Evolutionary conservation across 2,888 invertebrate species (phyloP).

Genomic region (Calliphora vomitoria): DNA sequence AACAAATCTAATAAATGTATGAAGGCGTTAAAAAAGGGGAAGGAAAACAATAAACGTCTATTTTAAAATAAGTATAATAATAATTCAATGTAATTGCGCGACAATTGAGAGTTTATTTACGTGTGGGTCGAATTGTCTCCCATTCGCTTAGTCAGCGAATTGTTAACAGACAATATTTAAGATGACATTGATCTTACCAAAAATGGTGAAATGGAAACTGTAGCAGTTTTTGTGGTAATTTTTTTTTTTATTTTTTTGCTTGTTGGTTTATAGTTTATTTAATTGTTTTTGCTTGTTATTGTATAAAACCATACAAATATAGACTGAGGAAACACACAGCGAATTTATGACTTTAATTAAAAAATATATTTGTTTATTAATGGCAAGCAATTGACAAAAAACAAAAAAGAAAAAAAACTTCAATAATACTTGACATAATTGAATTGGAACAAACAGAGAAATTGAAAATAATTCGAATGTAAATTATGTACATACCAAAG

Average conservation of each 20-base stretch:
- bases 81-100: constrained; percentile 64
- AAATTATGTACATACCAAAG: neutral
- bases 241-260: constrained; percentile 51
- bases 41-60: neutral
- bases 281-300: constrained; percentile 1
- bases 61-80: neutral
- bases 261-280: constrained; percentile 13
- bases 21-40: constrained; percentile 23
- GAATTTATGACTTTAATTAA: constrained; percentile 50
- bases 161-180: constrained; percentile 12
- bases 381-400: constrained; percentile 32
- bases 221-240: constrained; percentile 56
- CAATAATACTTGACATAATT: constrained; percentile 46
- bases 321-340: constrained; percentile 44
- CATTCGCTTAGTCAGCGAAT: constrained; percentile 27
- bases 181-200: constrained; percentile 68
- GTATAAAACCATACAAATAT: constrained; percentile 27
- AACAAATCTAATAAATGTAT: neutral
- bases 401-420: constrained; percentile 25
- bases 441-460: neutral
- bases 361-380: constrained; percentile 20
- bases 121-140: constrained; percentile 59
- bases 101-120: constrained; percentile 51
- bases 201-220: constrained; percentile 67
- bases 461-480: neutral